Conservation (phyloP, 2,888 invertebrate genomes). For the Caenorhabditis sp. region DNA sequence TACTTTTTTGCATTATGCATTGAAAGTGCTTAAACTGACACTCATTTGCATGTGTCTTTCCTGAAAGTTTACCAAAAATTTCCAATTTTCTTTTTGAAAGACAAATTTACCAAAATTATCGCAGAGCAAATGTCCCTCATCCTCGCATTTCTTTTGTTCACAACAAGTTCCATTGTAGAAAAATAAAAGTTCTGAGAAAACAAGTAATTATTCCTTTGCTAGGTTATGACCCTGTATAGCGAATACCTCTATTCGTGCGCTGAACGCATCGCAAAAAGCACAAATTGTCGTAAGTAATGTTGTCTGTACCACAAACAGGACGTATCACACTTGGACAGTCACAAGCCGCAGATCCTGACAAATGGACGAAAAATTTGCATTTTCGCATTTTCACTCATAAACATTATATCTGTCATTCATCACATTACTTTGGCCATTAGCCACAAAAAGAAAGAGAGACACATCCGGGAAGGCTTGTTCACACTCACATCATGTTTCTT, state of each 20-base stretch:
- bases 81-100: conserved; percentile 7
- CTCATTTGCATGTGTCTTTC: conserved; percentile 67
- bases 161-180: conserved; percentile 79
- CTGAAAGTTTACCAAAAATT: conserved; percentile 30
- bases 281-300: conserved; percentile 74
- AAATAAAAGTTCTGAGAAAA: conserved; percentile 67
- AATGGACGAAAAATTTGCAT: conserved; percentile 51
- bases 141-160: conserved; percentile 70
- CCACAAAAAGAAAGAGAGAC: conserved; percentile 28
- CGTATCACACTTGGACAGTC: conserved; percentile 71
- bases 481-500: conserved; percentile 17
- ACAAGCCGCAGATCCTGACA: conserved; percentile 65
- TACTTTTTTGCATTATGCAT: conserved; percentile 58
- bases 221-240: conserved; percentile 9
- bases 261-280: conserved; percentile 75
- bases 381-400: conserved; percentile 38
- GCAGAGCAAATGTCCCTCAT: conserved; percentile 70
- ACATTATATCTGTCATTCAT: conserved; percentile 41
- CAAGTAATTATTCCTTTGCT: conserved; percentile 5
- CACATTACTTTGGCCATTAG: conserved; percentile 33
- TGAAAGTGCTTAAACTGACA: conserved; percentile 59
- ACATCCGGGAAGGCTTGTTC: conserved; percentile 41
- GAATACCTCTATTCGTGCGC: conserved; percentile 44
- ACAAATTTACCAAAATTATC: conserved; percentile 78
- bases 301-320: conserved; percentile 79